Evolutionary conservation across 1,140 invertebrate species (phyloP).

Genomic region (Drosophila baimaii): DNA sequence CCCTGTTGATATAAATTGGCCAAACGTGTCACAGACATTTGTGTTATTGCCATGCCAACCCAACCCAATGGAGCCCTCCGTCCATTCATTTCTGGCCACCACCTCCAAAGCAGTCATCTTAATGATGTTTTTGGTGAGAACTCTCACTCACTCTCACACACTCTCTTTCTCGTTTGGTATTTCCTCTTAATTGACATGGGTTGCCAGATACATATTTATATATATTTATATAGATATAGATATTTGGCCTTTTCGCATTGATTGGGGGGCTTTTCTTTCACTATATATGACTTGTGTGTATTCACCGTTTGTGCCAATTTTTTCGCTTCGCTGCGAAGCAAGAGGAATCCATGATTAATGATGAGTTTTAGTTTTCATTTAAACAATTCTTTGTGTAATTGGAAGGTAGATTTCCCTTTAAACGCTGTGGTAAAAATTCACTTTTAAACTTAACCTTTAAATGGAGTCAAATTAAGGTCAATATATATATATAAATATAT

Average conservation of each 20-base stretch:
- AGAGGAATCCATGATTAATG: constrained; percentile 47
- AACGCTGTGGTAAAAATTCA: no score
- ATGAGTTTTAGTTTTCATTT: constrained; percentile 17
- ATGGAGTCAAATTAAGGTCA: not conserved
- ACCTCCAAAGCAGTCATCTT: constrained; percentile 37
- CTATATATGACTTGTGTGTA: constrained; percentile 6
- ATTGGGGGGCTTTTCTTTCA: not conserved
- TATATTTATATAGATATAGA: not conserved
- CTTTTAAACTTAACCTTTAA: not conserved
- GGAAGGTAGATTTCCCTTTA: not conserved
- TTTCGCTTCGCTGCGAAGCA: constrained; percentile 24
- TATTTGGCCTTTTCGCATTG: not conserved
- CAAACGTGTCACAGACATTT: constrained; percentile 68
- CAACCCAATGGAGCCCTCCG: constrained; percentile 15
- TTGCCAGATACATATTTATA: constrained; percentile 13
- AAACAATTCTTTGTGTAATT: not conserved
- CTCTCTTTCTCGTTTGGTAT: no score
- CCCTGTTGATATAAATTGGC: constrained; percentile 56
- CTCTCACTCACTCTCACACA: constrained; percentile 25
- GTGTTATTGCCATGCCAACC: constrained; percentile 49
- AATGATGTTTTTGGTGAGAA: constrained; percentile 68
- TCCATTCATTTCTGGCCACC: constrained; percentile 2
- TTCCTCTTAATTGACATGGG: constrained; percentile 60
- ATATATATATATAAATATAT: no score
- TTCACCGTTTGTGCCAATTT: constrained; percentile 27